These are phyloP conservation scores for Drosophila nr. fundita DNA, from an alignment of 2,888 invertebrate species.

Conservation along the genomic window DNA sequence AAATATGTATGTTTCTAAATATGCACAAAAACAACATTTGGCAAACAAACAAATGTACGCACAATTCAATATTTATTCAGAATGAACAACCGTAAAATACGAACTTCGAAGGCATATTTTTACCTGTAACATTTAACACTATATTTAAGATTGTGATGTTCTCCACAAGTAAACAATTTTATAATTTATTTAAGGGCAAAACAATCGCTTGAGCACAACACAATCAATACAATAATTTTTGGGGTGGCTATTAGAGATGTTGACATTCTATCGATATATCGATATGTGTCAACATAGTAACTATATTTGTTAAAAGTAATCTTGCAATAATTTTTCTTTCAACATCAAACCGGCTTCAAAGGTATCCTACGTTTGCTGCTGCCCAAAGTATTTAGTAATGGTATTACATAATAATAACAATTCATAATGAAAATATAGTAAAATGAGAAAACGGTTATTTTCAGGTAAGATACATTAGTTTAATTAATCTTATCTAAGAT, in stretches of 20 bases:
- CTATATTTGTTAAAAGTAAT: neutral
- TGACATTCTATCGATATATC: slow-evolving; percentile 16
- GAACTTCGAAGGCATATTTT: slow-evolving; percentile 2
- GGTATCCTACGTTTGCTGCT: neutral
- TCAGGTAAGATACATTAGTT: neutral
- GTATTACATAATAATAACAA: neutral
- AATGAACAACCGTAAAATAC: neutral
- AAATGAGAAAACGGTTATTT: neutral
- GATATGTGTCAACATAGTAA: slow-evolving; percentile 11
- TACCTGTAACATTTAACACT: slow-evolving; percentile 38
- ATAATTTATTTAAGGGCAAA: slow-evolving; percentile 57
- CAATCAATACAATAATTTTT: slow-evolving; percentile 66
- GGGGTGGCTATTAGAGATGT: slow-evolving; percentile 44
- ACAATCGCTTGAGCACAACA: slow-evolving; percentile 62
- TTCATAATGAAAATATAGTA: neutral
- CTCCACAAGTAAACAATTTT: slow-evolving; percentile 43
- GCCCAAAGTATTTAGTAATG: neutral
- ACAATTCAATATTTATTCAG: neutral
- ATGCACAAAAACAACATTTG: slow-evolving; percentile 5
- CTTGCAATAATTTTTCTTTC: neutral
- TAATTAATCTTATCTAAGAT: neutral
- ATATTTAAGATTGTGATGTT: slow-evolving; percentile 13
- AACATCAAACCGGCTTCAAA: neutral
- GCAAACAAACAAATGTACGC: slow-evolving; percentile 6
- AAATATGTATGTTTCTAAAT: neutral